Conservation (phyloP, 2,113 vertebrate species). For the Paracanthobrama guichenoti region DNA sequence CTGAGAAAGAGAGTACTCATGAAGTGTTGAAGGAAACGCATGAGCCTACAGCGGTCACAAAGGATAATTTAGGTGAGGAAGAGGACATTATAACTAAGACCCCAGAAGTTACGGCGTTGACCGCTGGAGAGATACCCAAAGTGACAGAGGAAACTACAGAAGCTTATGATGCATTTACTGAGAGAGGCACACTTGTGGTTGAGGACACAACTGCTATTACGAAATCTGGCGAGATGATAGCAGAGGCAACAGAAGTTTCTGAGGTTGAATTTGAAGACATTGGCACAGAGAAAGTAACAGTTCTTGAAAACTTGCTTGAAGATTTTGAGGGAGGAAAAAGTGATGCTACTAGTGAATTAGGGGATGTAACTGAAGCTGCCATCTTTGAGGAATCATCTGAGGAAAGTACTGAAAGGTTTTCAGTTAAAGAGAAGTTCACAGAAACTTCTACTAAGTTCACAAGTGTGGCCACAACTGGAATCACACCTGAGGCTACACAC, state of each 20-base stretch:
- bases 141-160: constrained; percentile 9
- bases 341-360: background rate
- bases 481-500: background rate
- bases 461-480: constrained; percentile 23
- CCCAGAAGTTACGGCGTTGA: background rate
- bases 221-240: background rate
- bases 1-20: background rate
- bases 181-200: constrained; percentile 15
- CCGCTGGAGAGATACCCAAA: background rate
- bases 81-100: constrained; percentile 18
- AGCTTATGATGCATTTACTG: background rate
- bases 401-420: background rate
- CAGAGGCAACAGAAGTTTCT: background rate
- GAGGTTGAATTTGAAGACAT: background rate
- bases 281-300: background rate
- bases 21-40: background rate
- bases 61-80: background rate
- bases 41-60: background rate
- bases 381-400: background rate
- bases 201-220: background rate
- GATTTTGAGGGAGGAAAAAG: constrained; percentile 16
- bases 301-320: background rate
- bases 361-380: background rate
- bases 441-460: background rate
- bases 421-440: background rate